These are phyloP conservation scores for Verasper variegatus DNA, from an alignment of 2,113 vertebrate genomes.

Conservation along the genomic window DNA sequence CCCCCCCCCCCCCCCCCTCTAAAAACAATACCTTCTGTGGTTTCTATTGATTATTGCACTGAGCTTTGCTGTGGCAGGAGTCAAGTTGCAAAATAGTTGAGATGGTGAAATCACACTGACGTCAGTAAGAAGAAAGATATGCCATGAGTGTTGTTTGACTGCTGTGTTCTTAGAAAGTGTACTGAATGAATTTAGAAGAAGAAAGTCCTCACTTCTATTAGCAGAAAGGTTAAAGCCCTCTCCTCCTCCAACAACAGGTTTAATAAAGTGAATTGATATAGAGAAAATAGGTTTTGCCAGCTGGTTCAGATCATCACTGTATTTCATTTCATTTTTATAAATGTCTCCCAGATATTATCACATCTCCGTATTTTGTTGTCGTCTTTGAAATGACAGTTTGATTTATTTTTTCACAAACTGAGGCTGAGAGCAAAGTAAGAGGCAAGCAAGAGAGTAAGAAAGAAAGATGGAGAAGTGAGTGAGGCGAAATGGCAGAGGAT, in stretches of 20 bases:
- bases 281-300: background rate
- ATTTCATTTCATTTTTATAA: slow-evolving; percentile 6
- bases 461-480: background rate
- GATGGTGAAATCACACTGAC: too few species aligned
- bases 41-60: too few species aligned
- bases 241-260: background rate
- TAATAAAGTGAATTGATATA: background rate
- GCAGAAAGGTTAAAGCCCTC: slow-evolving; percentile 9
- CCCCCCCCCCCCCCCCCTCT: too few species aligned
- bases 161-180: too few species aligned
- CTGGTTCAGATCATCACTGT: slow-evolving; percentile 1
- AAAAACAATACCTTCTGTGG: too few species aligned
- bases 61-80: too few species aligned
- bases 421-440: background rate
- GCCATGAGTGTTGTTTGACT: too few species aligned
- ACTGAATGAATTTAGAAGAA: background rate
- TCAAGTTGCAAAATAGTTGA: too few species aligned
- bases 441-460: background rate
- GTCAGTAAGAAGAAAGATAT: too few species aligned
- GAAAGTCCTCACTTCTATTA: background rate
- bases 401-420: too few species aligned
- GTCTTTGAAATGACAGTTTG: slow-evolving; percentile 14
- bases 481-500: slow-evolving; percentile 8
- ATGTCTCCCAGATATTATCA: slow-evolving; percentile 11
- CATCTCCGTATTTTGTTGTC: background rate